Base-by-base conservation (phyloP, 2,113 vertebrate genomes). In the Cervus canadensis region DNA sequence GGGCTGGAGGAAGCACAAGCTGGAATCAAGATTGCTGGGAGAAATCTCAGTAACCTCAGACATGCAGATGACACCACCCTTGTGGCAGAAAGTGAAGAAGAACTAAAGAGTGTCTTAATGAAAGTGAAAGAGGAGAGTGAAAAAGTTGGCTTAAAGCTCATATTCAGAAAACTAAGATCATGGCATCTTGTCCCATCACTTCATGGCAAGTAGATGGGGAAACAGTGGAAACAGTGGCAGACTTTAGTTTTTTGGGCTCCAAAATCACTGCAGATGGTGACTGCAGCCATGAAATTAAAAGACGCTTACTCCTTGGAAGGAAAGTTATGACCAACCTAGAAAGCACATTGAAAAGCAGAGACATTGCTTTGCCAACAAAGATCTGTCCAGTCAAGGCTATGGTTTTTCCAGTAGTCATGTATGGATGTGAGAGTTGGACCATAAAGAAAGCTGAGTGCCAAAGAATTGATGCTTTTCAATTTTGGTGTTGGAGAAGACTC, bases 361-460 rank as follows among this genome's bases (percentile, higher is more conserved):
- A 67, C 33, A n/a, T 67, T 67, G 19, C 17, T 36, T 67, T 36
- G 33, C n/a, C 17, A 36, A 5, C 33, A 36, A 67, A 67, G 4
- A 17, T 67, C n/a, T 11, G 9, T 11, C n/a, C 5, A 67, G 17
- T 67, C 17, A 36, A 67, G 17, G 64, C 64, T 67, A 21, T 21
- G 64, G n/a, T 67, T 67, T 67, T 67, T 67, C 17, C 17, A 36
- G 17, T 21, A 1, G 33, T 36, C 64, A 67, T 67, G 33, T 67
- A 19, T 67, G 16, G 16, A n/a, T 19, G 17, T 36, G 64, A 67
- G 33, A 67, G 33, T 36, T 21, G 17, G 17, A 36, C 64, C 36
- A 21, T 71, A 21, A 71, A 36, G 17, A 71, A 71, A 36, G 16
- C 64, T 71, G 64, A 71, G 8, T 2, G 2, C 16, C 0, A 0